Base-by-base conservation (phyloP, 2,113 vertebrate species). In the Ptilorrhoa leucosticta region DNA sequence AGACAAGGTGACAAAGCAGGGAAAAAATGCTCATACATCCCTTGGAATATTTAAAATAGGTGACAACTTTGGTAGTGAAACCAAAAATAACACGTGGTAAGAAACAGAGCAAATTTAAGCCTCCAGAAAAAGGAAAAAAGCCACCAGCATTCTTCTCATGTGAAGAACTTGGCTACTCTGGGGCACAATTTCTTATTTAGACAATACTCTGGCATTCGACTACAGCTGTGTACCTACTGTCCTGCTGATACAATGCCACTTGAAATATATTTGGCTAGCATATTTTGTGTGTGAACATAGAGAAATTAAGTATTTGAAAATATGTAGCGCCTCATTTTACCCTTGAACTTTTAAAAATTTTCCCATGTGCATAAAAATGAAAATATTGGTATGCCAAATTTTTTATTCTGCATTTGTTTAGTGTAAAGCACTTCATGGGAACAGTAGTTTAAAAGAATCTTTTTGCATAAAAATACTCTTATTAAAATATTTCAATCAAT, bases 401-500 rank as follows among this genome's bases (percentile, higher is more conserved):
- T 87, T 89, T 87, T 54, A 94, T 90, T 88, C 82, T 64, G 51
- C 66, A 94, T 91, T 95, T 80, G 35, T 79, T 93, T 94, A 80
- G 66, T 63, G 60, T 44, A 91, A 88, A 92, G 56, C 44, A 76
- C 15, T 47, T 86, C 30, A 91, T 51, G 79, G 63, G 92, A 94
- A 94, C 23, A 65, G 50, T 2, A 50, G 35, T 60, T 91, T 73
- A 86, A 90, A 95, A 73, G 17, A 80, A 83, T 47, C 19, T 54
- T 94, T 87, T 85, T 12, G 5, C 54, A 93, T 85, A 13, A 80
- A 95, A 84, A 69, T 30, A 48, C 19, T 87, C 61, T 37, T 73
- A 92, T 68, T 87, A 85, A 95, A 97, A 87, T 84, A 72, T 80
- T 85, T 91, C 84, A 89, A 90, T 93, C 87, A 94, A 93, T 65